These are phyloP conservation scores for Papilio demoleus DNA, from an alignment of 2,888 invertebrate genomes.

Conservation along the genomic window DNA sequence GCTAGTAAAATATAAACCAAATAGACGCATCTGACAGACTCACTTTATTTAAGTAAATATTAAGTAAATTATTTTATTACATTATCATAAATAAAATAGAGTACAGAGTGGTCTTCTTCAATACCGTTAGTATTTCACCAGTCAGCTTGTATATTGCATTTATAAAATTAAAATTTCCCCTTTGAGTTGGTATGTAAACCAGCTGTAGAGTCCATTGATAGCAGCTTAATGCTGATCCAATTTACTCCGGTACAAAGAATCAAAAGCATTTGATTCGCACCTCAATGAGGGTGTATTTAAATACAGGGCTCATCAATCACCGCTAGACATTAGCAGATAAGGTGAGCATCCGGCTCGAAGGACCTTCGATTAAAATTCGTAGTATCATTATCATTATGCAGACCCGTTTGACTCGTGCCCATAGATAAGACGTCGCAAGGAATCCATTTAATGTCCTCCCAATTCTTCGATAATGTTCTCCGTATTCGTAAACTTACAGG, in stretches of 20 bases:
- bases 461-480: slow-evolving; percentile 60
- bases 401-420: slow-evolving; percentile 27
- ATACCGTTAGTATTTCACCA: too few relatives aligned
- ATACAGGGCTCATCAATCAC: slow-evolving; percentile 40
- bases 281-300: slow-evolving; percentile 36
- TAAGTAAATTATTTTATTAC: too few relatives aligned
- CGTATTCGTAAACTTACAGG: slow-evolving; percentile 27
- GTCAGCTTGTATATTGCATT: not conserved
- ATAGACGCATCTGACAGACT: too few relatives aligned
- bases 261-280: slow-evolving; percentile 32
- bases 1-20: too few relatives aligned
- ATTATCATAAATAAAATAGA: too few relatives aligned
- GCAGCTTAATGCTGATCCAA: slow-evolving; percentile 29
- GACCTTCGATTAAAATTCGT: slow-evolving; percentile 41
- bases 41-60: too few relatives aligned
- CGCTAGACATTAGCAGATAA: slow-evolving; percentile 39
- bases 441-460: slow-evolving; percentile 61
- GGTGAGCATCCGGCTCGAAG: slow-evolving; percentile 28
- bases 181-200: slow-evolving; percentile 4
- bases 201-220: slow-evolving; percentile 17
- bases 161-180: slow-evolving; percentile 20
- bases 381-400: slow-evolving; percentile 40
- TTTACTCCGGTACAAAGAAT: slow-evolving; percentile 31
- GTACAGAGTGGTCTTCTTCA: too few relatives aligned
- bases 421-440: slow-evolving; percentile 46